Evolutionary conservation across 2,888 invertebrate species (phyloP).

Genomic region (Phengaris arion): DNA sequence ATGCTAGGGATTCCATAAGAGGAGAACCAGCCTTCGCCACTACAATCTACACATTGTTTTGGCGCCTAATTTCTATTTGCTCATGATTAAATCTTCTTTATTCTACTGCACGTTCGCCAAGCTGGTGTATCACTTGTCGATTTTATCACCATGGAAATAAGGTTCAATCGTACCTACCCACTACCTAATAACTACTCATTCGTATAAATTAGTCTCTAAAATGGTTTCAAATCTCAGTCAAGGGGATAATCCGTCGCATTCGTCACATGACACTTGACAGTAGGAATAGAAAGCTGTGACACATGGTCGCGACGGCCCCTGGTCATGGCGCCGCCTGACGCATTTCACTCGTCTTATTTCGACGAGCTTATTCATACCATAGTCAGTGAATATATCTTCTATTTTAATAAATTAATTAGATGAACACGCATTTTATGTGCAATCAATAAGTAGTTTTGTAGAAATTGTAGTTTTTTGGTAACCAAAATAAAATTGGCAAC

Average conservation of each 20-base stretch:
- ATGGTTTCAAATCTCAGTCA: neutral
- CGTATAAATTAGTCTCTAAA: too few species aligned
- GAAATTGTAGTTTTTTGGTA: neutral
- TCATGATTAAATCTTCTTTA: too few species aligned
- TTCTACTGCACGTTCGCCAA: too few species aligned
- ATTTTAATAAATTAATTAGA: conserved; percentile 1
- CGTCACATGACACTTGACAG: conserved; percentile 31
- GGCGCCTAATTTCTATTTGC: too few species aligned
- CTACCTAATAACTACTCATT: too few species aligned
- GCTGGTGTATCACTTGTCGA: too few species aligned
- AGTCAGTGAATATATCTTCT: neutral
- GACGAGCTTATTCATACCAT: conserved; percentile 33
- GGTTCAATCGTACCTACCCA: too few species aligned
- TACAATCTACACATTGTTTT: too few species aligned
- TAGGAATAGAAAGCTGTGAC: conserved; percentile 71
- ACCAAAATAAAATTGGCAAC: too few species aligned
- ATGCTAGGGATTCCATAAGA: too few species aligned
- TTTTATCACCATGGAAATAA: too few species aligned
- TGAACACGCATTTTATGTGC: neutral
- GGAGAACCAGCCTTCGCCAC: too few species aligned
- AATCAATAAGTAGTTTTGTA: neutral
- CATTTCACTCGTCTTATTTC: conserved; percentile 39
- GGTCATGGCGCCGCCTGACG: conserved; percentile 30
- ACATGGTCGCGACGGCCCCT: conserved; percentile 53
- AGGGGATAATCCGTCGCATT: neutral